Evolutionary conservation across 1,140 invertebrate genomes (phyloP), one percentile per base, ranked within the genome.

Genomic region (Zaprionus camerounensis): DNA sequence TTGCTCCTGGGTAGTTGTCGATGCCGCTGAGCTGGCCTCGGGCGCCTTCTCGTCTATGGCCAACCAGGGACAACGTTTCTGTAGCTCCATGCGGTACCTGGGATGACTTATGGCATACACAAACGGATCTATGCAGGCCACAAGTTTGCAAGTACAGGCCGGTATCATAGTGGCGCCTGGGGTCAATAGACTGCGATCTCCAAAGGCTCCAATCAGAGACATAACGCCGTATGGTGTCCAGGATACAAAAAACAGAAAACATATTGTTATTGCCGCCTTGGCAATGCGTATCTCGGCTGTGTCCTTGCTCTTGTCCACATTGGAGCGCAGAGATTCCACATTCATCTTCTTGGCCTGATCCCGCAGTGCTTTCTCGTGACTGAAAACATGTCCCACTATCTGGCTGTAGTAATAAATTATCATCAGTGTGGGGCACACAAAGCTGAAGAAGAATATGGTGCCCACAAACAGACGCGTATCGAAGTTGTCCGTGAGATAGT

Each of bases 261-360:
- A 96, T 38, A 97, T 95, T 2, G 96, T 96, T 58, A 97, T 96
- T 0, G 97, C 97, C 3, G 96, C 96, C 93, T 97, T 97, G 0
- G 96, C 96, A 77, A 97, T 97, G 46, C 96, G 94, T 62, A 97
- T 95, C 92, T 97, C 97, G 1, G 96, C 96, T 0, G 96, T 96
- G 78, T 96, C 94, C 64, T 93, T 92, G 62, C 95, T 94, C 13
- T 94, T 93, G 36, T 95, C 94, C 59, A 95, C 94, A 80, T 97
- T 97, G 34, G 95, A 96, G 71, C 97, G 92, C 13, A 98, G 90
- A 41, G 96, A 97, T 71, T 97, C 96, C 0, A 97, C 97, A 80
- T 98, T 98, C 97, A 98, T 98, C 91, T 97, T 97, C 88, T 97
- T 97, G 0, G 97, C 97, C 94, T 96, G 95, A 81, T 95, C 95